Evolutionary conservation across 1,140 invertebrate genomes (phyloP).

Genomic region (Antheraea mylitta): DNA sequence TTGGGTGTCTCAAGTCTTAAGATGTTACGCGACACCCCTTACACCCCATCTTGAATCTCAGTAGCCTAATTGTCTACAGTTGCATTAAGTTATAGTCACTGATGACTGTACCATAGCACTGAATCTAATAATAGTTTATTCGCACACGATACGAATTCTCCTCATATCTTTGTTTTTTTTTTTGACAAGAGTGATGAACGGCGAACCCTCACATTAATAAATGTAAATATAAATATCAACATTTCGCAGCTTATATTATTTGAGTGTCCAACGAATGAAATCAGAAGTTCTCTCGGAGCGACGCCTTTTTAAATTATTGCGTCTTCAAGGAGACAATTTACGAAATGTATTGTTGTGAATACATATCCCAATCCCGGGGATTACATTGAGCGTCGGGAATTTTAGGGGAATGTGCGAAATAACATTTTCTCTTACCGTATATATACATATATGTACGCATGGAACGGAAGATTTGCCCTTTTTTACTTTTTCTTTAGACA

Average conservation of each 20-base stretch:
- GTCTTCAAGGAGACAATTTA: constrained; percentile 62
- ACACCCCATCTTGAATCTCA: no score
- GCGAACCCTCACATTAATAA: background rate
- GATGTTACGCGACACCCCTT: no score
- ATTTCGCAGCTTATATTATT: background rate
- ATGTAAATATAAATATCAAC: constrained; percentile 6
- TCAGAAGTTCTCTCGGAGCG: constrained; percentile 21
- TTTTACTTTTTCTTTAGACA: constrained; percentile 24
- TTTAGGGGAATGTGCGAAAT: constrained; percentile 48
- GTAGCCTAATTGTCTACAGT: no score
- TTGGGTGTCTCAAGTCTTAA: no score
- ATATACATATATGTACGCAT: constrained; percentile 26
- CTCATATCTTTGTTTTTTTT: background rate
- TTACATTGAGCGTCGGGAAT: constrained; percentile 45
- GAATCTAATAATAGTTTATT: background rate
- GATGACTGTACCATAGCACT: no score
- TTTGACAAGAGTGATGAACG: background rate
- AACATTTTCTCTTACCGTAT: constrained; percentile 45
- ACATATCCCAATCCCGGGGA: constrained; percentile 45
- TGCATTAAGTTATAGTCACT: no score
- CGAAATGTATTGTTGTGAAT: constrained; percentile 52
- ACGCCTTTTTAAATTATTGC: constrained; percentile 58
- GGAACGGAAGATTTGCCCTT: background rate
- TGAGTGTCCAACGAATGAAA: constrained; percentile 2
- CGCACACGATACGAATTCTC: background rate